Evolutionary conservation across 2,113 vertebrate species (phyloP), one percentile per base, ranked within the genome.

Genomic region (Astur gentilis): DNA sequence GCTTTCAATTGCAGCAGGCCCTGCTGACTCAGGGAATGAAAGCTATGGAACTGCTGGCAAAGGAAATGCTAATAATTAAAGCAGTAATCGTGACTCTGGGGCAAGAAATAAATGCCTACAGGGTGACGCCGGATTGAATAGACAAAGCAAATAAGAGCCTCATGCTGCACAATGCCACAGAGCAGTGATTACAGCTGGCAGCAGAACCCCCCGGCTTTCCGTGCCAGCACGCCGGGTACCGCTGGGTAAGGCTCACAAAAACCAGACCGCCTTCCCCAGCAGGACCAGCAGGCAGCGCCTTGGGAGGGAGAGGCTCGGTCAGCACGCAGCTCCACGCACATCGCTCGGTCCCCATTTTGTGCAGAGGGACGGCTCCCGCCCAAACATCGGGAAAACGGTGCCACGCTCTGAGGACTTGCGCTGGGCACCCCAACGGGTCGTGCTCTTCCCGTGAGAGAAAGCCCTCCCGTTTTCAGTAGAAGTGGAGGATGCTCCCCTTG

Each of bases 21-120:
- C 93, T 66, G 89, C 95, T 95, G 96, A 91, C 93, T 90, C 60
- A 57, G 89, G 91, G 67, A 45, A 67, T 3, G 93, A 90, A 45
- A 45, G 75, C 95, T 49, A 47, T 40, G 89, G 89, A 94, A 31
- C 90, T 34, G 96, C 96, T 90, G 93, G 91, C 81, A 40, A 69
- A 82, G 89, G 85, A 90, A 96, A 95, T 60, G 75, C 78, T 91
- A 36, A 23, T 75, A 66, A 97, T 96, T 93, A 94, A 88, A 95
- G 96, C 78, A 5, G 81, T 29, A 71, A 92, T 82, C 21, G 23
- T 83, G 95, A 78, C 69, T 80, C 94, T 55, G 80, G 83, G 86
- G 79, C 76, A 83, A 96, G 95, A 67, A 90, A 94, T 64, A 89
- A 94, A 92, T 60, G 76, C 93, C 95, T 70, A 34, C 42, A 31